Conservation (phyloP, 2,888 invertebrate genomes). For the Biston betularia region DNA sequence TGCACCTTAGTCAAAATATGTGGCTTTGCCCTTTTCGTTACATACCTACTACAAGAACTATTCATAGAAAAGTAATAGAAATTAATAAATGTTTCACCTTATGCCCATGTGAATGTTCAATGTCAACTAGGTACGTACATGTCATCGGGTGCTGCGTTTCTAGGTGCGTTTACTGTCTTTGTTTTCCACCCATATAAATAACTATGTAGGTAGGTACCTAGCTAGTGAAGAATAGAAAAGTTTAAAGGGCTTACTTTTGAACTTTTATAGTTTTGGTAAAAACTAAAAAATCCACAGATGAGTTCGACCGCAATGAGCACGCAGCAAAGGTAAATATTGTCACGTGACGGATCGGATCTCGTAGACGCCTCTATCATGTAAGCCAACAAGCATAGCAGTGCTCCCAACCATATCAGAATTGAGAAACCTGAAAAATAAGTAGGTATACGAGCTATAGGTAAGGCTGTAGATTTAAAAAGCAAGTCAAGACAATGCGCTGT, state of each 20-base stretch:
- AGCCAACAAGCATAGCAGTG: slow-evolving; percentile 88
- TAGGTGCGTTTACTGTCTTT: too few relatives aligned
- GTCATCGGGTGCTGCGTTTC: too few relatives aligned
- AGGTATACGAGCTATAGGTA: background rate
- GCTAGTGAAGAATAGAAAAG: background rate
- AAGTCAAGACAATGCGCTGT: background rate
- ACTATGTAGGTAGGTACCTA: background rate
- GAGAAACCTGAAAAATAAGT: slow-evolving; percentile 91
- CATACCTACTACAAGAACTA: too few relatives aligned
- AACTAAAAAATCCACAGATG: slow-evolving; percentile 98
- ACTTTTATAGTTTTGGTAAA: slow-evolving; percentile 98
- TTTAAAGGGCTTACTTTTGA: slow-evolving; percentile 83
- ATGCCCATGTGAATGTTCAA: too few relatives aligned
- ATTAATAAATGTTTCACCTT: too few relatives aligned
- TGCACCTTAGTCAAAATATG: too few relatives aligned
- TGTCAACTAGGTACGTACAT: too few relatives aligned
- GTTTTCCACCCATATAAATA: too few relatives aligned
- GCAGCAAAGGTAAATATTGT: slow-evolving; percentile 98
- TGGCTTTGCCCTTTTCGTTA: too few relatives aligned
- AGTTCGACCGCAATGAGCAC: slow-evolving; percentile 97
- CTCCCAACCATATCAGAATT: slow-evolving; percentile 92
- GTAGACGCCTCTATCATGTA: slow-evolving; percentile 89
- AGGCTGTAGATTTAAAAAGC: too few relatives aligned
- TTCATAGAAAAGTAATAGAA: too few relatives aligned
- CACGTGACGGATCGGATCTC: slow-evolving; percentile 94